Conservation (phyloP, 1,140 invertebrate genomes). For the Bemisia tabaci region DNA sequence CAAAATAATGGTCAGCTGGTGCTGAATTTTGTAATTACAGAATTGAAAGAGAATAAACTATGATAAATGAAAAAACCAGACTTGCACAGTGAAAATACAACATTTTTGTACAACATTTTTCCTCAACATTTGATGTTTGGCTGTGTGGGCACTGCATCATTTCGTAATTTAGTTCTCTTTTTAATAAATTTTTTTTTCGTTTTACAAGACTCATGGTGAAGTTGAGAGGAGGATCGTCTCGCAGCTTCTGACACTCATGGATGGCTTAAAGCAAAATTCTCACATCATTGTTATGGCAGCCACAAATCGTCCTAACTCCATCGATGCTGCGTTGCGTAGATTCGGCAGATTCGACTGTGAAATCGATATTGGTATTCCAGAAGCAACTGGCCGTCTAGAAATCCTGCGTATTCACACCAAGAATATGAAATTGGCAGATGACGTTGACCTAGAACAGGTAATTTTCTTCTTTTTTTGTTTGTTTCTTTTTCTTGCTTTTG, state of each 20-base stretch:
- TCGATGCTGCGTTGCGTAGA: constrained; percentile 91
- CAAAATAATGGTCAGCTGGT: too few species aligned
- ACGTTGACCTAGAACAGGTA: constrained; percentile 93
- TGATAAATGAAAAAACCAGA: too few species aligned
- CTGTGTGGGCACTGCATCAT: too few species aligned
- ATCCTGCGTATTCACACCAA: constrained; percentile 98
- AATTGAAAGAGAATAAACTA: too few species aligned
- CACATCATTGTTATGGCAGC: constrained; percentile 99
- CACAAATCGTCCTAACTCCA: constrained; percentile 97
- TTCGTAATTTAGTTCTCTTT: background rate
- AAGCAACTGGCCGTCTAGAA: constrained; percentile 93
- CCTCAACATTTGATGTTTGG: too few species aligned
- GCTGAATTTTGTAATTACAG: too few species aligned
- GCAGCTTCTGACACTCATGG: constrained; percentile 96
- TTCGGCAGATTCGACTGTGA: constrained; percentile 98
- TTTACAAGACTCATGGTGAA: constrained; percentile 82
- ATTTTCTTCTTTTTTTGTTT: constrained; percentile 4
- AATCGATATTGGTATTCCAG: constrained; percentile 99
- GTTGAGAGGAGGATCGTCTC: constrained; percentile 98
- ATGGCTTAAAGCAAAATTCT: constrained; percentile 96
- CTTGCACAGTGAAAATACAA: too few species aligned
- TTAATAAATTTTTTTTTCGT: background rate
- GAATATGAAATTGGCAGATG: constrained; percentile 98
- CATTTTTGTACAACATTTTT: too few species aligned
- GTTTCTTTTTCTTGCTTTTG: too few species aligned